Evolutionary conservation across 1,140 invertebrate genomes (phyloP), one percentile per base, ranked within the genome.

Genomic region (Lerema accius): DNA sequence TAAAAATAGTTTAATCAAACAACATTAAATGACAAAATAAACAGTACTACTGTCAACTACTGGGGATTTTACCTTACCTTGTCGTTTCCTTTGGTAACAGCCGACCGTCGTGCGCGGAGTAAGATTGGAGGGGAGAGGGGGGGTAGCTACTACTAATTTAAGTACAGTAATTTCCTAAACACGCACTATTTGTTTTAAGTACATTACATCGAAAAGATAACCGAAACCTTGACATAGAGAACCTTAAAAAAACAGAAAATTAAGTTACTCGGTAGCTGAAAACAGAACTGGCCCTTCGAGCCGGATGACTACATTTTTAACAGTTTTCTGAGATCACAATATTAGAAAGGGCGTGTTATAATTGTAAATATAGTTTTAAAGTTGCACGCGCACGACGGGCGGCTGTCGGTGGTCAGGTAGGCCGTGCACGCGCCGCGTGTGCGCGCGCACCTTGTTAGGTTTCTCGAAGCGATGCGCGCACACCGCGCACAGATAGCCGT

Each of bases 391-490:
- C 14, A 71, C 77, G 15, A 84, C 78, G 17, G 82, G 76, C 17
- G 72, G 73, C 32, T 78, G 77, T 19, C 69, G 67, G 1, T 83
- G 80, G 61, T 86, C 82, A 4, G 78, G 64, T 5, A 86, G 40
- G 0, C 76, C 85, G 68, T 89, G 86, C 5, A 87, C 84, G 0
- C 84, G 69, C 0, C 83, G 17, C 26, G 73, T 67, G 51, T 89
- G 86, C 15, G 80, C 77, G 28, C 86, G 78, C n/a, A 85, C 86
- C 37, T 89, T 86, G 63, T 86, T 85, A 4, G 86, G 84, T 46
- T 86, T 89, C 67, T 86, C 82, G 69, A 85, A 89, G 35, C 84
- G 76, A 48, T 85, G 82, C 32, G 73, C 76, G 67, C 86, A 89
- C 14, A 86, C 64, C 2, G 76, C 61, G 46, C 87, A 90, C 17